Evolutionary conservation across 1,140 invertebrate species (phyloP).

Genomic region (Bombus sylvicola): DNA sequence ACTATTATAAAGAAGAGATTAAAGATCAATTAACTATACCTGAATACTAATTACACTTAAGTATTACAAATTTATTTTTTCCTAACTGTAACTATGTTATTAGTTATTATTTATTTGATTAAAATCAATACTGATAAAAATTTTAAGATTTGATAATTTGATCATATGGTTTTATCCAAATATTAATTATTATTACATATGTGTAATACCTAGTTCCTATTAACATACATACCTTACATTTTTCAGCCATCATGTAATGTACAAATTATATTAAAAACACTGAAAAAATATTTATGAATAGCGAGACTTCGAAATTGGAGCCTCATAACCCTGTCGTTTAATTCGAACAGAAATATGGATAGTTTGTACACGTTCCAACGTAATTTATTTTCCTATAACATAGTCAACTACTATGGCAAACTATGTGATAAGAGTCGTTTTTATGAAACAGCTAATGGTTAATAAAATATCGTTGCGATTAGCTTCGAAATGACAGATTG

Average conservation of each 20-base stretch:
- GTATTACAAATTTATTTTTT: not conserved
- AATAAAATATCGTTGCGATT: conserved; percentile 16
- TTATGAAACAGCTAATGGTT: not conserved
- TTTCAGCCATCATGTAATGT: conserved; percentile 71
- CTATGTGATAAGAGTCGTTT: not conserved
- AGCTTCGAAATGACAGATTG: conserved; percentile 26
- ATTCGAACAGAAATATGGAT: conserved; percentile 28
- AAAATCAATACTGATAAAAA: not conserved
- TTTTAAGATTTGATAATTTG: not conserved
- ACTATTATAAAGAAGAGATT: not conserved
- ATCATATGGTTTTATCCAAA: not conserved
- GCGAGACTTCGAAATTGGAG: conserved; percentile 58
- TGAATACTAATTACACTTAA: not conserved
- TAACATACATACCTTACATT: conserved; percentile 72
- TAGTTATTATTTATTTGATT: not conserved
- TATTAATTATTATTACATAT: not conserved
- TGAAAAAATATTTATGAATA: conserved; percentile 67
- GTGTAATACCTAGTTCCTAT: not conserved
- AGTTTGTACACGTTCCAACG: conserved; percentile 9
- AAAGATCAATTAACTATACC: not conserved
- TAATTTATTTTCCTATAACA: conserved; percentile 12
- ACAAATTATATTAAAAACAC: conserved; percentile 56
- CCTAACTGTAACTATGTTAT: not conserved
- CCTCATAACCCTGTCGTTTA: conserved; percentile 72
- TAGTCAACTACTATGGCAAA: not conserved